Evolutionary conservation across 2,113 vertebrate genomes (phyloP), one percentile per base, ranked within the genome.

Genomic region (Stegostoma tigrinum): DNA sequence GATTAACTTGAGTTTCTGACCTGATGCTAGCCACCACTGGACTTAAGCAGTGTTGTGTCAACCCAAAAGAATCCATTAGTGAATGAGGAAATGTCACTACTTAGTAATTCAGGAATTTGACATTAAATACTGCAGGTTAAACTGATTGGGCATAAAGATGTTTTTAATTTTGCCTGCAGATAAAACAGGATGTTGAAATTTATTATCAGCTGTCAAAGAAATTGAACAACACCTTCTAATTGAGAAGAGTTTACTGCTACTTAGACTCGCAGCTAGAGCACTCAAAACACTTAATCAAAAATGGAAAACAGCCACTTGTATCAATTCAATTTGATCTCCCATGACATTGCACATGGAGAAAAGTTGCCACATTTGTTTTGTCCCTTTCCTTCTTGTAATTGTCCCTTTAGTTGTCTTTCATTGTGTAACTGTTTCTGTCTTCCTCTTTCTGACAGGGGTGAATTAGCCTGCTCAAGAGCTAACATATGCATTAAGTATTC

Each of bases 401-500:
- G 89, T 91, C 61, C n/a, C 55, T 91, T 91, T 91, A 64, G 89
- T 91, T 91, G 89, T 66, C 55, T 91, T 61, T 61, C 55, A 66
- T 66, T 91, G 30, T 91, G n/a, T 66, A 66, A 91, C 61, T 91
- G 89, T 61, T 61, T n/a, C 89, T 91, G 89, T 66, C 89, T 66
- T 38, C 89, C 89, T 66, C 89, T 64, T 66, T 91, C 55, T 21
- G 89, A 91, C 55, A 91, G 89, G 89, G 34, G 55, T n/a, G 30
- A 91, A 91, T 91, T 91, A 91, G 55, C 17, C 89, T 91, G 5
- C 55, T 66, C 15, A 91, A 91, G 89, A 66, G 55, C 89, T 91
- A 61, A 91, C 89, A 38, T n/a, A 66, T 91, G 61, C 89, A 91
- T 91, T 91, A 91, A 91, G 89, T 66, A 64, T 91, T 66, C 55